Evolutionary conservation across 2,888 invertebrate species (phyloP), one percentile per base, ranked within the genome.

Genomic region (Conops quadrifasciatus): DNA sequence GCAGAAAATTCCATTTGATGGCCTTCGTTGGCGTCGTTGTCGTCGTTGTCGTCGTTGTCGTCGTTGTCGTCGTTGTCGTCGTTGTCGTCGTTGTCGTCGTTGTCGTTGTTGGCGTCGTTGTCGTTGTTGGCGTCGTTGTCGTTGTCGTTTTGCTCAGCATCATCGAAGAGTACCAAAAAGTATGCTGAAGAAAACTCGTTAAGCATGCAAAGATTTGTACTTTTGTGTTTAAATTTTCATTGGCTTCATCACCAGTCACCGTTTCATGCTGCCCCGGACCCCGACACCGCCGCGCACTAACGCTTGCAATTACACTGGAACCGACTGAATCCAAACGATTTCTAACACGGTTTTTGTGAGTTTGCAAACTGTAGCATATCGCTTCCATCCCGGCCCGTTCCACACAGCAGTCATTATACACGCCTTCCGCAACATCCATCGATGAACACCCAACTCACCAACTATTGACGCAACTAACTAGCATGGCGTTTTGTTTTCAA

Each of bases 1-100:
- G 70, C 65, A 65, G 65, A 70, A 70, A 70, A 70, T 65, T 65
- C 49, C 49, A 30, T 70, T 70, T 65, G 51, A 70, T 36, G 49
- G 28, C 49, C 65, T 2, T 51, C 28, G 19, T 49, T 16, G 51
- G 19, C 21, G 45, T 0, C 30, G 59, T 59, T 19, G 26, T 62
- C 65, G 2, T 51, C 19, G 19, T 49, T 16, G 51, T 43, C 21
- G 45, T 2, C 30, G 59, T 59, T n/a, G n/a, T n/a, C n/a, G n/a
- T n/a, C n/a, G n/a, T n/a, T n/a, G n/a, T 67, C 36, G 43, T 16
- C 16, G 36, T n/a, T 43, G 43, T 26, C 28, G 56, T 16, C 21
- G 16, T 36, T 24, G 36, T 36, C 30, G 45, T 43, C 26, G 9
- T 36, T 4, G 36, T 36, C 36, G 36, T 36, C 9, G 9, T 7